Percentiles rank a stretch among this genome's conserved stretches.
phyloP scores from a whole-genome alignment of 2,113 vertebrate genomes.

The Glareola pratincola region DNA sequence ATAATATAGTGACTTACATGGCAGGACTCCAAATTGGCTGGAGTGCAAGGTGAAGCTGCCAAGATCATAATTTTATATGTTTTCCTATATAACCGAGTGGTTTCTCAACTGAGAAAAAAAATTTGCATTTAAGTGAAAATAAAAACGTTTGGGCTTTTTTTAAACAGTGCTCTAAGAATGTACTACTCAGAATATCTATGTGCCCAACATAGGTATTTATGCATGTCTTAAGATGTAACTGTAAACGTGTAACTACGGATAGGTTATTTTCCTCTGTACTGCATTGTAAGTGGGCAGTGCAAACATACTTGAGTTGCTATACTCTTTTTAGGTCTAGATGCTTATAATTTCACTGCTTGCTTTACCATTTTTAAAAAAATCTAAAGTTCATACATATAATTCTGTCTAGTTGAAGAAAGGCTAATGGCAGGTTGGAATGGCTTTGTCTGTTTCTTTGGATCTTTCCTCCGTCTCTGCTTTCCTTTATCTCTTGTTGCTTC shows the following conservation, averaged over 20 bases:
- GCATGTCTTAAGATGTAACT: background rate
- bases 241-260: background rate
- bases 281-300: background rate
- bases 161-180: background rate
- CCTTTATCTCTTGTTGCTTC: background rate
- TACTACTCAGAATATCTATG: background rate
- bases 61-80: background rate
- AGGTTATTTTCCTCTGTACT: background rate
- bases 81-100: background rate
- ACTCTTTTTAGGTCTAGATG: background rate
- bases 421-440: background rate
- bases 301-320: background rate
- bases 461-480: background rate
- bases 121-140: background rate
- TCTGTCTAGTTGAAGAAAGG: background rate
- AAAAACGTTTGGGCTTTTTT: background rate
- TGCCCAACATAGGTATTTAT: background rate
- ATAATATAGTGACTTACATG: background rate
- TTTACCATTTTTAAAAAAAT: background rate
- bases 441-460: background rate
- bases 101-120: background rate
- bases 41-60: background rate
- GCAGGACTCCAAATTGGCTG: background rate
- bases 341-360: background rate
- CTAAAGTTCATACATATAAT: background rate